Evolutionary conservation across 1,140 invertebrate species (phyloP), one percentile per base, ranked within the genome.

Genomic region (Drosophila ercepeae): DNA sequence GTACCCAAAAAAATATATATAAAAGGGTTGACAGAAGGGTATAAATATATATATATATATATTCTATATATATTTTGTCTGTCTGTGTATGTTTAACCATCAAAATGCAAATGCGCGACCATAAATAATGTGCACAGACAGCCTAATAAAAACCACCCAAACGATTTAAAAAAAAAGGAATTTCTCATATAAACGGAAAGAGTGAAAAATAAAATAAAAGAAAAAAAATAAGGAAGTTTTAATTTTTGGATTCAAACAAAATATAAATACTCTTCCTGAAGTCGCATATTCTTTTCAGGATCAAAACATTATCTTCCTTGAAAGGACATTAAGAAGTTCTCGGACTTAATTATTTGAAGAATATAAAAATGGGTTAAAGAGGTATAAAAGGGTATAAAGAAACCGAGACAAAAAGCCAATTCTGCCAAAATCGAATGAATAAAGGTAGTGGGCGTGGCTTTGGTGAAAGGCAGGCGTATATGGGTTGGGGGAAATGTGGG

Each of bases 71-170:
- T 46, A 39, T 14, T 14, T 14, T 39, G 29, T 9, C 8, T 32
- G n/a, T 59, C 9, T 42, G 27, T 42, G 25, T 65, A 21, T 67
- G 48, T 67, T 61, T 65, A 88, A 63, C 84, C 75, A 89, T 89
- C 75, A 89, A 89, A 83, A 89, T 89, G 83, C 83, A 89, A 89
- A 89, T 89, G 78, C 75, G 84, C 71, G 72, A 78, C 78, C 79
- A 89, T 89, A 89, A 89, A 89, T 89, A 83, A 89, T 72, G 77
- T 69, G 76, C 67, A 46, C 65, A 53, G 60, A 65, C 50, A 57
- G 59, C 71, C 75, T 79, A 84, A 88, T 81, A 86, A 88, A 86
- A 86, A 81, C 81, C 81, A 86, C 81, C 81, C 81, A 75, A 82
- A 55, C 75, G 71, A 79, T 84, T 78, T 67, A 84, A 78, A 82